A percentile compares a stretch with the other conserved stretches of the same genome.
Conservation (phyloP, 2,888 invertebrate genomes). For the Crematogaster levior region DNA sequence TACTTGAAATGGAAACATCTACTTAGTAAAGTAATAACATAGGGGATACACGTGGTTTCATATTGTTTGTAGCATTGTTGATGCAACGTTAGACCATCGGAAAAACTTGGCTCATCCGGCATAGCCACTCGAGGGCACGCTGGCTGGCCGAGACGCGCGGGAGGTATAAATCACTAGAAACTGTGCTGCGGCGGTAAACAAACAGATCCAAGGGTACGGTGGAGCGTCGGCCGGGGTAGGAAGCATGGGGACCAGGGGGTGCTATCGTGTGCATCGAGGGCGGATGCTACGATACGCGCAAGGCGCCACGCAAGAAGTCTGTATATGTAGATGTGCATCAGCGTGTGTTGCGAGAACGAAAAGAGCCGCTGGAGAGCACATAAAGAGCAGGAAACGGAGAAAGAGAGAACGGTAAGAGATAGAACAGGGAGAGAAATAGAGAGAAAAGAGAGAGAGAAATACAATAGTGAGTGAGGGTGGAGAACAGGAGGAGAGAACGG, state of each 20-base stretch:
- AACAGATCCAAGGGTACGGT: conserved; percentile 67
- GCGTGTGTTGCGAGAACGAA: conserved; percentile 38
- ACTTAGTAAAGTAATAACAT: conserved; percentile 44
- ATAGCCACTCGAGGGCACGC: conserved; percentile 43
- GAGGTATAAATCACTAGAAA: conserved; percentile 65
- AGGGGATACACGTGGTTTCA: conserved; percentile 31
- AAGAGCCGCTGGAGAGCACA: conserved; percentile 35
- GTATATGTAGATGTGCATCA: conserved; percentile 44
- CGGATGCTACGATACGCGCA: conserved; percentile 51
- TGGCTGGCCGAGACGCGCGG: conserved; percentile 34
- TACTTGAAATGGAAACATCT: conserved; percentile 6
- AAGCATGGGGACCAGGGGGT: conserved; percentile 31
- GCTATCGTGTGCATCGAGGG: conserved; percentile 41
- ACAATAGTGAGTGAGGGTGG: not conserved
- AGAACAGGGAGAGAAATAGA: not conserved
- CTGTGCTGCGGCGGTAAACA: conserved; percentile 66
- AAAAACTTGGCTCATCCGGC: conserved; percentile 52
- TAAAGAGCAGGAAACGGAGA: conserved; percentile 7
- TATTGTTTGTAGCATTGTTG: conserved; percentile 47
- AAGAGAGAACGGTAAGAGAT: not conserved
- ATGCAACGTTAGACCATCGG: conserved; percentile 35
- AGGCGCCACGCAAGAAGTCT: conserved; percentile 59
- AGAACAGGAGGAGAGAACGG: conserved; percentile 8
- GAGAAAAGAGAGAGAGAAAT: not conserved
- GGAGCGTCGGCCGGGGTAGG: conserved; percentile 12